Percentiles rank a stretch among this genome's conserved stretches.
These are phyloP conservation scores for Anniella stebbinsi DNA, from an alignment of 2,797 vertebrate species.

Conservation along the genomic window DNA sequence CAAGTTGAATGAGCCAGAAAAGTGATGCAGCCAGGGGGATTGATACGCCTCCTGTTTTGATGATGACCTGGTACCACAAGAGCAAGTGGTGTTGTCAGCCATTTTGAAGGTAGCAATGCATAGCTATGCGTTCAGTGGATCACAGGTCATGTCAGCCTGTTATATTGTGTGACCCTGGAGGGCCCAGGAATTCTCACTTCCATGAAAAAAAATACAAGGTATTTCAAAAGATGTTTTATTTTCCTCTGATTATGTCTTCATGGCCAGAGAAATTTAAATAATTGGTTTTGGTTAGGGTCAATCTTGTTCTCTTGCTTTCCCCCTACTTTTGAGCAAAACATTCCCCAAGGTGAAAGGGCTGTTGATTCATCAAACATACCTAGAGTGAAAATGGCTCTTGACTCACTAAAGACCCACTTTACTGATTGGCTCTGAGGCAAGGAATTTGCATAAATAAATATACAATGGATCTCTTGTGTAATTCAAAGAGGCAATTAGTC, in stretches of 20 bases:
- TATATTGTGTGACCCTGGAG: not conserved
- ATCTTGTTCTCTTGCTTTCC: not conserved
- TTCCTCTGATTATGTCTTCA: constrained; percentile 18
- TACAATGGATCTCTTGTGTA: constrained; percentile 32
- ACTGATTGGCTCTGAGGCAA: constrained; percentile 20
- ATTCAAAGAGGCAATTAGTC: constrained; percentile 2
- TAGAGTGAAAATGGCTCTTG: constrained; percentile 32
- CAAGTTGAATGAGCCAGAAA: not conserved
- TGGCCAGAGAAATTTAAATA: constrained; percentile 19
- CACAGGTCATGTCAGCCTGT: not conserved
- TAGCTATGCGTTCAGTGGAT: too few relatives aligned
- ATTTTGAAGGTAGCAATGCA: not conserved
- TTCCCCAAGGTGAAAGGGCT: constrained; percentile 36
- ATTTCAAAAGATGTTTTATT: constrained; percentile 22
- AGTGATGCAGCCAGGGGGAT: not conserved
- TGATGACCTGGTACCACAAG: not conserved
- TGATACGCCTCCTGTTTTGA: not conserved
- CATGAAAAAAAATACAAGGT: constrained; percentile 5
- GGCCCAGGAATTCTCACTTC: not conserved
- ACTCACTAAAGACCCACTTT: constrained; percentile 25
- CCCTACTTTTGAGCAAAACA: constrained; percentile 36
- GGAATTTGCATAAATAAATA: constrained; percentile 48
- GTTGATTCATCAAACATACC: constrained; percentile 32
- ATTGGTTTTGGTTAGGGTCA: not conserved
- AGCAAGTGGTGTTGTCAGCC: not conserved